Evolutionary conservation across 23 tunicate species (phyloP).

Genomic region (Ascidia mentula): DNA sequence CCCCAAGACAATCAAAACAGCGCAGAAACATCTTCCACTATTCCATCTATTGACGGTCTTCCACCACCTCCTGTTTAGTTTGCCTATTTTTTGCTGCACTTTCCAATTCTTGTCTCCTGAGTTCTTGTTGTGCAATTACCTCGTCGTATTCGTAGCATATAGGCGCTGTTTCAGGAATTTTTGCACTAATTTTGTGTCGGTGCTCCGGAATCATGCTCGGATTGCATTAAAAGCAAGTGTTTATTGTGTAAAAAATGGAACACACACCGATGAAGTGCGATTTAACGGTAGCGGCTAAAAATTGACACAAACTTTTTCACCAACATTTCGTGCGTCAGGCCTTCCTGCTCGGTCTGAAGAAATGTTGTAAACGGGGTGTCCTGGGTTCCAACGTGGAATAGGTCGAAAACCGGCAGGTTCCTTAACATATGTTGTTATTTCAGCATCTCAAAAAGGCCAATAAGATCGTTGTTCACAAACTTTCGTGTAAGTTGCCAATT

Average conservation of each 20-base stretch:
- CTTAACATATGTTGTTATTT: too few relatives aligned
- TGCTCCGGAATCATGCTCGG: too few relatives aligned
- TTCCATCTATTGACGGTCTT: constrained; percentile 61
- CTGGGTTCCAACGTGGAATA: constrained; percentile 71
- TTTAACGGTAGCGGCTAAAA: constrained; percentile 4
- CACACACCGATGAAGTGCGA: too few relatives aligned
- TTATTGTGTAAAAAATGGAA: too few relatives aligned
- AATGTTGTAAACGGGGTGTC: constrained; percentile 58
- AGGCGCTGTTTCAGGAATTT: too few relatives aligned
- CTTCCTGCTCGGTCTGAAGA: constrained; percentile 23
- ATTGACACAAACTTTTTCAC: constrained; percentile 20
- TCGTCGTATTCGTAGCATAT: too few relatives aligned
- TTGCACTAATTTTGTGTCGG: too few relatives aligned
- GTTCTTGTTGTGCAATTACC: background rate
- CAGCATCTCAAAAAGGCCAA: too few relatives aligned
- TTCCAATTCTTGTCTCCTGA: too few relatives aligned
- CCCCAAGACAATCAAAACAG: background rate
- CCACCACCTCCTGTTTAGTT: constrained; percentile 32
- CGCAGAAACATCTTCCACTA: background rate
- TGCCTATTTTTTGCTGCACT: background rate
- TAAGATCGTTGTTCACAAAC: too few relatives aligned
- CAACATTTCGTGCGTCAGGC: background rate
- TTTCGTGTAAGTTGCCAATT: too few relatives aligned
- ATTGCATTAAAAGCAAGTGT: too few relatives aligned
- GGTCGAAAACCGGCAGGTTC: constrained; percentile 75